phyloP scores from a whole-genome alignment of 1,140 invertebrate species.

The Rhizoglyphus robini region DNA sequence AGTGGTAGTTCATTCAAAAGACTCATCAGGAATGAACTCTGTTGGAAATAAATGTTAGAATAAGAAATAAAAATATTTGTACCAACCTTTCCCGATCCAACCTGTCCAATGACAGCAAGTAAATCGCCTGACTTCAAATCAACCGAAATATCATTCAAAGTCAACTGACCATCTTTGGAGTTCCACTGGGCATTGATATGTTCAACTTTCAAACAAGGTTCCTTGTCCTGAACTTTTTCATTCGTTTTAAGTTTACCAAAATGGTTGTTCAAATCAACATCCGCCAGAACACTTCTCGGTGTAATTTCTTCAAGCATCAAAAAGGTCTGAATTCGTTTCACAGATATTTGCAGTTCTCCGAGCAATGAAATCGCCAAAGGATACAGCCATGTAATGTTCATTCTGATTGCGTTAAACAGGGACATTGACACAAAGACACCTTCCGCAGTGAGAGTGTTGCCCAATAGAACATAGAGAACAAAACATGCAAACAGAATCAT shows the following conservation, averaged over 20 bases:
- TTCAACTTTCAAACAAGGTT: neutral
- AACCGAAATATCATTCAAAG: conserved; percentile 22
- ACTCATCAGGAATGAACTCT: too few relatives aligned
- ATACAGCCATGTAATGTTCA: conserved; percentile 50
- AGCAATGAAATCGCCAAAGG: conserved; percentile 48
- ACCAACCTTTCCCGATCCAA: conserved; percentile 45
- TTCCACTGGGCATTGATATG: conserved; percentile 15
- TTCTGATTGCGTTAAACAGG: conserved; percentile 51
- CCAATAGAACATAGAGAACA: conserved; percentile 48
- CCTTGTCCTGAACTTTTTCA: neutral
- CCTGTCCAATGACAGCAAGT: conserved; percentile 56
- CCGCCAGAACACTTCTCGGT: neutral
- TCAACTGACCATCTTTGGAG: conserved; percentile 10
- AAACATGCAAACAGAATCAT: conserved; percentile 55
- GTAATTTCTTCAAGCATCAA: conserved; percentile 1
- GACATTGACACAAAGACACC: conserved; percentile 61
- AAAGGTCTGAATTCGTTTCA: conserved; percentile 40
- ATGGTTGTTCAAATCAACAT: neutral
- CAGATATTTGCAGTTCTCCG: conserved; percentile 40
- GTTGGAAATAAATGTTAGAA: conserved; percentile 65
- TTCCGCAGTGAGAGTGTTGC: conserved; percentile 48
- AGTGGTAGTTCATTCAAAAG: conserved; percentile 63
- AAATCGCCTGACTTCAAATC: conserved; percentile 34
- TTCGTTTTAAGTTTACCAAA: neutral
- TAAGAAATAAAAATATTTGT: too few relatives aligned